These are phyloP conservation scores for Pemphredon lugubris DNA, from an alignment of 2,888 invertebrate species.

Conservation along the genomic window DNA sequence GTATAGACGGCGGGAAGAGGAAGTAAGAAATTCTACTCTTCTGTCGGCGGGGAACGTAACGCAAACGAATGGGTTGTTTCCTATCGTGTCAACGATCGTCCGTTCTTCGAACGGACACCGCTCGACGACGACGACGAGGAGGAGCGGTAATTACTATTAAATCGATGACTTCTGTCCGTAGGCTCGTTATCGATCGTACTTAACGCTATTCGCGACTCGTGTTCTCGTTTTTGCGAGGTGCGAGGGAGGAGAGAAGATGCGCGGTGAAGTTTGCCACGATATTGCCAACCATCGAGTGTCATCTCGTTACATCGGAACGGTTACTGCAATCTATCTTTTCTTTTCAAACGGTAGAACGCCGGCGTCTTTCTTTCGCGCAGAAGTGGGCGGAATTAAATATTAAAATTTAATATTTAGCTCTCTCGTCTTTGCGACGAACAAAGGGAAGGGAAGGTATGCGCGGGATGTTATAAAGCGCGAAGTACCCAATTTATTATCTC, in stretches of 20 bases:
- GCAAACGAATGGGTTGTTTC: constrained; percentile 12
- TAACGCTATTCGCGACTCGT: constrained; percentile 10
- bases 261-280: no score
- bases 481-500: no score
- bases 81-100: constrained; percentile 34
- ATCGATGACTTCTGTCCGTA: constrained; percentile 34
- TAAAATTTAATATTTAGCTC: no score
- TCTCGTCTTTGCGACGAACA: no score
- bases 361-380: no score
- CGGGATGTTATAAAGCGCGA: no score
- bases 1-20: constrained; percentile 11
- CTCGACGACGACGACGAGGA: constrained; percentile 24
- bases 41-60: constrained; percentile 10
- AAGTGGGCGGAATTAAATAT: no score
- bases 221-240: neutral
- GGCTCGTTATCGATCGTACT: constrained; percentile 36
- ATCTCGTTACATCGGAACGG: no score
- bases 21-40: constrained; percentile 29
- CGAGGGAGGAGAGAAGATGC: constrained; percentile 4
- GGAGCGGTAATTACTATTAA: constrained; percentile 47
- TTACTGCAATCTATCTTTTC: no score
- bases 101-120: constrained; percentile 7
- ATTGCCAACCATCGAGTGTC: no score
- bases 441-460: no score
- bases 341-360: no score